Evolutionary conservation across 2,113 vertebrate genomes (phyloP), one percentile per base, ranked within the genome.

Genomic region (Neoarius graeffei): DNA sequence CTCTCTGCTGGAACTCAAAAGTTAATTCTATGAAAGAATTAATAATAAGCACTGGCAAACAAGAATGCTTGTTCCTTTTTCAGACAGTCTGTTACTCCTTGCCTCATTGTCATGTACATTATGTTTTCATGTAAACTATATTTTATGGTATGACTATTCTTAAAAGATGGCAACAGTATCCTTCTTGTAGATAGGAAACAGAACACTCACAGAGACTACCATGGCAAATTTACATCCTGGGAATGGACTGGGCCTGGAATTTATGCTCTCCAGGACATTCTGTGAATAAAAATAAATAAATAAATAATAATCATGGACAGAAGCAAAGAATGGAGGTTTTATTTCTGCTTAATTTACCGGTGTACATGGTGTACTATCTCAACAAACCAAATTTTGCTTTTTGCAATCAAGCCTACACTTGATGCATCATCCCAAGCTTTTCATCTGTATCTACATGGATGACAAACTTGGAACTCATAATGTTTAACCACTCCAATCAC

Each of bases 1-100:
- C 86, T 66, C 81, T 88, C 86, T 88, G 81, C 86, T 88, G 86
- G 86, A 87, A n/a, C 30, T 86, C 60, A 27, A 11, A 30, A 42
- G 64, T 54, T 54, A 54, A 79, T 79, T 54, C 27, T 69, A 15
- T 66, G n/a, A 74, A 69, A 20, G 13, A 17, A 48, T 74, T 27
- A 71, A 14, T 84, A 52, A 69, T 27, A 52, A 56, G 8, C 48
- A 42, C 35, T n/a, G n/a, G 52, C 35, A 83, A 25, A 42, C 3
- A 8, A 35, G 27, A 60, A 60, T 48, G 80, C 30, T 15, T 17
- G 15, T 35, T 60, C 17, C 14, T 9, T 74, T 42, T 74, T 71
- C 30, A 71, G 35, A 76, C 73, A 76, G 42, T 50, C 73, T 4
- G 13, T 0, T 76, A 42, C 69, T 73, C 42, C 30, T 17, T 42